These are phyloP conservation scores for Eilema sororculum DNA, from an alignment of 2,888 invertebrate genomes.

Conservation along the genomic window DNA sequence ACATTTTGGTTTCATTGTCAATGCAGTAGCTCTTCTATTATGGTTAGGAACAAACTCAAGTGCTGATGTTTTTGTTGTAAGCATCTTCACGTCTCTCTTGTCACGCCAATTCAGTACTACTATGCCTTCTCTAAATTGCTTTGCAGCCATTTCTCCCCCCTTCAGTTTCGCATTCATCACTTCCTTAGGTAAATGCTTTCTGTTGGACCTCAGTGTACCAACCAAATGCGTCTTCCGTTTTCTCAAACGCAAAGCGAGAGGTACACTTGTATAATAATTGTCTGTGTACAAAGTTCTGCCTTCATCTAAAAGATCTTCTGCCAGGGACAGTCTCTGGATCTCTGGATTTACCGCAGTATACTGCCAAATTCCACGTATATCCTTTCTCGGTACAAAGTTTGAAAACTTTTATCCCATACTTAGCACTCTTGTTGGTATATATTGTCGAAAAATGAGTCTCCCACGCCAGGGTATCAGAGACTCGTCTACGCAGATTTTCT, in stretches of 20 bases:
- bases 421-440: background rate
- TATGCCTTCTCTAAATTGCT: conserved; percentile 33
- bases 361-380: conserved; percentile 31
- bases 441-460: too few relatives aligned
- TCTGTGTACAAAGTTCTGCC: conserved; percentile 38
- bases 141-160: conserved; percentile 31
- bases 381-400: conserved; percentile 28
- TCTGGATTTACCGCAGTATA: conserved; percentile 25
- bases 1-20: conserved; percentile 1
- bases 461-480: too few relatives aligned
- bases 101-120: conserved; percentile 19
- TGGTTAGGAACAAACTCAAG: conserved; percentile 11
- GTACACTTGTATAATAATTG: conserved; percentile 26
- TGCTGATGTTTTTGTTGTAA: conserved; percentile 14
- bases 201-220: conserved; percentile 35
- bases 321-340: background rate
- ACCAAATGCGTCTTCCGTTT: conserved; percentile 26
- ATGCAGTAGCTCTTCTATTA: conserved; percentile 7
- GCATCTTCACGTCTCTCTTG: conserved; percentile 15
- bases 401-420: conserved; percentile 19
- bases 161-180: conserved; percentile 26
- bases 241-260: conserved; percentile 17
- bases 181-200: conserved; percentile 40
- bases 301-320: background rate
- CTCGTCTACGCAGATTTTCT: too few relatives aligned